Conservation (phyloP, 2,113 vertebrate species). For the Abramis brama region DNA sequence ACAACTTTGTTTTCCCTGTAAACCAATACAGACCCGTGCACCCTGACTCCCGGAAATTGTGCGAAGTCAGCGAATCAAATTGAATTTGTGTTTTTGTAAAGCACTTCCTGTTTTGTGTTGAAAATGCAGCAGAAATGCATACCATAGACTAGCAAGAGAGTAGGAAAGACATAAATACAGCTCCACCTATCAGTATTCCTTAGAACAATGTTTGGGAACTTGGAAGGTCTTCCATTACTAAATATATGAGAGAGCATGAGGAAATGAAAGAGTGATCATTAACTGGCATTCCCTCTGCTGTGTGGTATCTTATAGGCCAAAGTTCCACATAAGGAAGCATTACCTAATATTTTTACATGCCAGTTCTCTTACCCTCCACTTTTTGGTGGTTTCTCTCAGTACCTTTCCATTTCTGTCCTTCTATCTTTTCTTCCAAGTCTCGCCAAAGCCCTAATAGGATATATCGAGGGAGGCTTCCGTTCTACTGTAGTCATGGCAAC, state of each 20-base stretch:
- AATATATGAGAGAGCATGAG: not conserved
- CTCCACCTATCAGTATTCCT: not conserved
- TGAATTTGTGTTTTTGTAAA: not conserved
- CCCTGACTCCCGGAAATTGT: not conserved
- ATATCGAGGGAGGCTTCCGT: slow-evolving; percentile 78
- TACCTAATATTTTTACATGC: not conserved
- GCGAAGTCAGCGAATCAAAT: not conserved
- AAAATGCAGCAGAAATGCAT: not conserved
- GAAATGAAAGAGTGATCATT: not conserved
- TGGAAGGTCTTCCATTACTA: not conserved
- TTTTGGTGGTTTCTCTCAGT: slow-evolving; percentile 41
- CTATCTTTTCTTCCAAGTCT: slow-evolving; percentile 48
- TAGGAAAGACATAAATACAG: not conserved
- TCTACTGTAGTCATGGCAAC: slow-evolving; percentile 75
- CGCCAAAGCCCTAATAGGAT: slow-evolving; percentile 72
- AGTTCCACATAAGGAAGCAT: not conserved
- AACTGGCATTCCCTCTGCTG: not conserved
- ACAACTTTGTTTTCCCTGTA: not conserved
- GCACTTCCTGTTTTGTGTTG: not conserved
- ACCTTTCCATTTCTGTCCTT: slow-evolving; percentile 39
- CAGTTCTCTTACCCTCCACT: slow-evolving; percentile 6
- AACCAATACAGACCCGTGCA: not conserved
- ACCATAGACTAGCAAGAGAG: too few relatives aligned
- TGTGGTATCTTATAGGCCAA: not conserved
- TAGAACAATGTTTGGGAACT: not conserved